Percentiles rank a stretch among this genome's conserved stretches.
These are phyloP conservation scores for Crossaster papposus DNA, from an alignment of 53 echinoderm and acorn worm species.

Conservation along the genomic window DNA sequence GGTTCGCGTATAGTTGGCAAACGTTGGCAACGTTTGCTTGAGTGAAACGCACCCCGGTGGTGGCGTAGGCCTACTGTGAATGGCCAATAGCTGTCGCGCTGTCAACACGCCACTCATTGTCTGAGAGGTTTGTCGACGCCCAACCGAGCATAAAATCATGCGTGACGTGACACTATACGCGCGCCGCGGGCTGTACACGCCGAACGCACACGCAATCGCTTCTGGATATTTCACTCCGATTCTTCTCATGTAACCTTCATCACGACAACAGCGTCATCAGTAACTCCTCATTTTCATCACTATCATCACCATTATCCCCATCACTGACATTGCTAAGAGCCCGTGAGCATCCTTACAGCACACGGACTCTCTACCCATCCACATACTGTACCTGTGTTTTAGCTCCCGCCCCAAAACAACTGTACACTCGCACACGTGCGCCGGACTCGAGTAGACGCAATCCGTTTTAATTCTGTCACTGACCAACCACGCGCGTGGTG, in stretches of 20 bases:
- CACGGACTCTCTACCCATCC: not conserved
- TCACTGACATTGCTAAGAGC: not conserved
- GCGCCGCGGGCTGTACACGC: not conserved
- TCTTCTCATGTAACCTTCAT: not conserved
- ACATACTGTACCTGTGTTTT: not conserved
- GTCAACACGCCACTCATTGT: not conserved
- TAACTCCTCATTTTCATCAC: not conserved
- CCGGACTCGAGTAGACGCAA: not conserved
- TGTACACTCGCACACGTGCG: not conserved
- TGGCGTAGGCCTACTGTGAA: no score
- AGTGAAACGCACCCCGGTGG: no score
- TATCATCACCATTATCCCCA: not conserved
- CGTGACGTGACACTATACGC: slow-evolving; percentile 15
- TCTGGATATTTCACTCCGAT: not conserved
- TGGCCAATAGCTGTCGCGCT: not conserved
- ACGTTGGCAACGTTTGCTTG: no score
- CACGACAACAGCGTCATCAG: not conserved
- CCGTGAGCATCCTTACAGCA: not conserved
- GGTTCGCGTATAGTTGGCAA: no score
- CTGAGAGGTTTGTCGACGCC: not conserved
- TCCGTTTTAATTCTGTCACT: not conserved
- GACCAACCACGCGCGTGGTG: not conserved
- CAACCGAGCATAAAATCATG: not conserved
- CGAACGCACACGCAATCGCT: not conserved
- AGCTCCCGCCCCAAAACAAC: slow-evolving; percentile 2